phyloP scores from a whole-genome alignment of 2,888 invertebrate genomes.

The Athripsodes cinereus region DNA sequence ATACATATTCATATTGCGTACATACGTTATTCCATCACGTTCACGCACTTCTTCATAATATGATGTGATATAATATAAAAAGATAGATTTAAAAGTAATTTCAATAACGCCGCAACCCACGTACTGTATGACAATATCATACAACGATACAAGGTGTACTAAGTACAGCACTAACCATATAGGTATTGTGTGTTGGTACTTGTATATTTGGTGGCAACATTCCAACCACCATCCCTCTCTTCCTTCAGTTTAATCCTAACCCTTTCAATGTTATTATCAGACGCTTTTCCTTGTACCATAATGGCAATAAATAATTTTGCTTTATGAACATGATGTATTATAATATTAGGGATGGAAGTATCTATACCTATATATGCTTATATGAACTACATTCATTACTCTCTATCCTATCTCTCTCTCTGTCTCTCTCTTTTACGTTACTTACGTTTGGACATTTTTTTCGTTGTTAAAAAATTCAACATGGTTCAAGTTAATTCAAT shows the following conservation, averaged over 20 bases:
- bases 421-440: neutral
- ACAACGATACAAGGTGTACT: too few species aligned
- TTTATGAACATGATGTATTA: conserved; percentile 23
- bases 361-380: neutral
- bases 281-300: conserved; percentile 10
- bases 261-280: conserved; percentile 19
- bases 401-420: neutral
- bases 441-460: conserved; percentile 22
- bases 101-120: too few species aligned
- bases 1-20: too few species aligned
- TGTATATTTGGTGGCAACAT: neutral
- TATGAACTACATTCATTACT: conserved; percentile 5
- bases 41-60: too few species aligned
- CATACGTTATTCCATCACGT: too few species aligned
- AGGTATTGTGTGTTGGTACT: too few species aligned
- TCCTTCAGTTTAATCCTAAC: conserved; percentile 9
- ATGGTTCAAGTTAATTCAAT: conserved; percentile 25
- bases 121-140: too few species aligned
- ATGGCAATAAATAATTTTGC: conserved; percentile 26
- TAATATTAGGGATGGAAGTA: neutral
- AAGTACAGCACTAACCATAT: too few species aligned
- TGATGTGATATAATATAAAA: too few species aligned
- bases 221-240: conserved; percentile 7
- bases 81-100: too few species aligned
- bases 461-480: conserved; percentile 26